Conservation (phyloP, 2,113 vertebrate genomes). For the Polyodon spathula region DNA sequence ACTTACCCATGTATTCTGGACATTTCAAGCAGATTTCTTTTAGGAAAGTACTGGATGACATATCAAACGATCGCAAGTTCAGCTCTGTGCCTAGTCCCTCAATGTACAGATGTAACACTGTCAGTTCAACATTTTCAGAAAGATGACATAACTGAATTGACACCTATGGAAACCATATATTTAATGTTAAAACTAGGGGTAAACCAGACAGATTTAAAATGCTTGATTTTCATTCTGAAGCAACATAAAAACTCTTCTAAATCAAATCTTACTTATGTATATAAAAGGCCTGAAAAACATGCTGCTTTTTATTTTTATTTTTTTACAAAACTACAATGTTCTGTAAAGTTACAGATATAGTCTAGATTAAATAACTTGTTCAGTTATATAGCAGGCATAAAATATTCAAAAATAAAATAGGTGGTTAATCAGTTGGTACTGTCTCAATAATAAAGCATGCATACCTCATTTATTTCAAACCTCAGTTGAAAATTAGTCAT, state of each 20-base stretch:
- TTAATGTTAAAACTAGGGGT: neutral
- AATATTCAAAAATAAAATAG: neutral
- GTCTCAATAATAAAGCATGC: neutral
- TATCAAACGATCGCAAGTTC: slow-evolving; percentile 76
- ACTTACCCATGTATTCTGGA: slow-evolving; percentile 81
- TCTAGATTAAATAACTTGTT: too few species aligned
- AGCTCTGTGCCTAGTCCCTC: slow-evolving; percentile 80
- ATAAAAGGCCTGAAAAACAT: too few species aligned
- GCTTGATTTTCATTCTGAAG: too few species aligned
- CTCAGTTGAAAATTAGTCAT: slow-evolving; percentile 71
- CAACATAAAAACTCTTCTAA: too few species aligned
- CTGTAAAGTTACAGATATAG: too few species aligned
- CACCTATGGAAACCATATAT: slow-evolving; percentile 48
- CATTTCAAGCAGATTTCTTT: slow-evolving; percentile 83
- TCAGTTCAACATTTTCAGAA: slow-evolving; percentile 51
- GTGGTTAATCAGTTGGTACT: neutral
- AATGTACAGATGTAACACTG: slow-evolving; percentile 71
- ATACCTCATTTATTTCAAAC: slow-evolving; percentile 86
- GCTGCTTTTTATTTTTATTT: too few species aligned
- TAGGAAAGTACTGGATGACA: slow-evolving; percentile 78
- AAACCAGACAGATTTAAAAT: neutral
- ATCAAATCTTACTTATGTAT: too few species aligned
- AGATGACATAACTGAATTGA: slow-evolving; percentile 75
- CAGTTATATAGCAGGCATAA: neutral
- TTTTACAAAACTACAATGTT: too few species aligned